Evolutionary conservation across 1,140 invertebrate genomes (phyloP), one percentile per base, ranked within the genome.

Genomic region (Lethocerus indicus): DNA sequence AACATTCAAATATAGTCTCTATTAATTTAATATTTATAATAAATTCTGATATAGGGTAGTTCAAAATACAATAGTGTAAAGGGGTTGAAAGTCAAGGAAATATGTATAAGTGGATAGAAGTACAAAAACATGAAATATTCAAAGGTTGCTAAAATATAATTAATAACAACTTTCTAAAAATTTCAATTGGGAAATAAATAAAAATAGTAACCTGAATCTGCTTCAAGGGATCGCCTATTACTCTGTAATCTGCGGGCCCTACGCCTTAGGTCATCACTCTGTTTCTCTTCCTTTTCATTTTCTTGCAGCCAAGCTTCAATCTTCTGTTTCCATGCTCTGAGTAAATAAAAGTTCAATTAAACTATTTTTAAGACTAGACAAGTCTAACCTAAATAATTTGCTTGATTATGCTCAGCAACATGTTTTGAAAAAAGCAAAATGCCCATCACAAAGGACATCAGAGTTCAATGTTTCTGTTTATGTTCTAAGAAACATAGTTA

Each of bases 281-380:
- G 74, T 50, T 76, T 73, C 62, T 87, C 83, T 59, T 87, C 83
- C 59, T 80, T 81, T 62, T 87, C 85, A 64, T 85, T 87, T 49
- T 87, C 84, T 52, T 85, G 76, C 53, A 91, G 66, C 88, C 88
- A 91, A 14, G 83, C 83, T 65, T 90, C 84, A 55, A 93, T 90
- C 62, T 90, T 88, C 61, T 87, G 79, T 27, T 81, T 68, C 83
- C 83, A 87, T 54, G 86, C 79, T 61, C 79, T 76, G 60, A 52
- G 67, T 67, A 49, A 28, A 43, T 20, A 32, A 21, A 41, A 51
- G 21, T 16, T 5, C 37, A 49, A 48, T 23, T 7, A 36, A 46
- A 32, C 27, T 16, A 41, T 41, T 7, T 27, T 39, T 20, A 9
- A 39, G 4, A n/a, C 13, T 20, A 39, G 3, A n/a, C 23, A 39